Percentiles rank a stretch among this genome's conserved stretches.
Evolutionary conservation across 2,797 vertebrate species (phyloP).

Genomic region (Carcharodon carcharias): DNA sequence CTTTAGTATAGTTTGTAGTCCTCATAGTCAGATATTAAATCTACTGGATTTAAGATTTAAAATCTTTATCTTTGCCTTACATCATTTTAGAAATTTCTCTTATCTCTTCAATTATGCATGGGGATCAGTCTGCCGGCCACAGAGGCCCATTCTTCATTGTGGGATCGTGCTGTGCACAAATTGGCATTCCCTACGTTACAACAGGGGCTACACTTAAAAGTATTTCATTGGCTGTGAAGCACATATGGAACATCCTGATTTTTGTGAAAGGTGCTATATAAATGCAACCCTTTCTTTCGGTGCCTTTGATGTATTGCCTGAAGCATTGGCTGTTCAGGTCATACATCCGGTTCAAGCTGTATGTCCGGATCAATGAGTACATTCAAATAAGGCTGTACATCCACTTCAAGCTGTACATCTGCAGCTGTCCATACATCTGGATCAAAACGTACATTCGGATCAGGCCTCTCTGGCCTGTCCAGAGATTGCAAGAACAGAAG

Average conservation of each 20-base stretch:
- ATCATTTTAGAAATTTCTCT: not conserved
- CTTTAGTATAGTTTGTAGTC: not conserved
- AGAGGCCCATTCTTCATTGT: not conserved
- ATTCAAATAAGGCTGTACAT: not conserved
- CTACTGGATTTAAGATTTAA: not conserved
- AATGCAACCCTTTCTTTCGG: not conserved
- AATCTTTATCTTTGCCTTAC: not conserved
- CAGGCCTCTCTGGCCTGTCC: not conserved
- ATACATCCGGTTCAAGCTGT: not conserved
- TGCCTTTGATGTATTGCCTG: not conserved
- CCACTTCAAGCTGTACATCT: not conserved
- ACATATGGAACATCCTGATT: not conserved
- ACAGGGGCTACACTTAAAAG: too few relatives aligned
- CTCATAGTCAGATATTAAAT: not conserved
- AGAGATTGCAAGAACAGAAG: not conserved
- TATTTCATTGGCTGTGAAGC: not conserved
- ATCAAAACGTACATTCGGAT: not conserved
- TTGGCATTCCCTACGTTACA: not conserved
- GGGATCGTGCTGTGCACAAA: not conserved
- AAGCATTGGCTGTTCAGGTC: not conserved
- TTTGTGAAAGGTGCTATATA: not conserved
- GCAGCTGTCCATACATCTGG: too few relatives aligned
- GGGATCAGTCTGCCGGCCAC: too few relatives aligned
- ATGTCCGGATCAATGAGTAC: not conserved
- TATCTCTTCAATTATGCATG: not conserved